Evolutionary conservation across 2,113 vertebrate genomes (phyloP).

Genomic region (Corythoichthys haematopterus): DNA sequence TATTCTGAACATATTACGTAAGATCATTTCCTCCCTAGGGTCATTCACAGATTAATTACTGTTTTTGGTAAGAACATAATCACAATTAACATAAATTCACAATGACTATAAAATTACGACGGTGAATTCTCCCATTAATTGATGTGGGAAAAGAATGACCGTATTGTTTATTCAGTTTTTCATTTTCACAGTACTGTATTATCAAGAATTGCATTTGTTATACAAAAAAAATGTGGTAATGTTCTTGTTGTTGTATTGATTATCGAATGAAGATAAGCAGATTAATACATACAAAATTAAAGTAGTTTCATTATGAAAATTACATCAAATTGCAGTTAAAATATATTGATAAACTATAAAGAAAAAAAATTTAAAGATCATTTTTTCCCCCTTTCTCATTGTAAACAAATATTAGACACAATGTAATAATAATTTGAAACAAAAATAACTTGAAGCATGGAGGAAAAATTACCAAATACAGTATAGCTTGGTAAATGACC

Average conservation of each 20-base stretch:
- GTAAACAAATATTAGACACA: background rate
- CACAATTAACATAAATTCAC: background rate
- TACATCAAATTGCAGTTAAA: no score
- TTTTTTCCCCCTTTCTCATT: no score
- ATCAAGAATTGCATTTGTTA: background rate
- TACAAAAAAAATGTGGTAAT: background rate
- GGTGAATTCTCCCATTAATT: background rate
- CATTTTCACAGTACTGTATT: background rate
- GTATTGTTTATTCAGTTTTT: background rate
- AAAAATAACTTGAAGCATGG: no score
- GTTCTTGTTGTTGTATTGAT: background rate
- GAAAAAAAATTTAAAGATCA: no score
- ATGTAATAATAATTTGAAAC: no score
- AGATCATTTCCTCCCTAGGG: background rate
- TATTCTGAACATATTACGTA: constrained; percentile 20
- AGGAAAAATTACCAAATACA: no score
- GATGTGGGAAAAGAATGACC: background rate
- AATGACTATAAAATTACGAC: background rate
- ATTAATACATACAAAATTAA: background rate
- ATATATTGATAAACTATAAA: no score
- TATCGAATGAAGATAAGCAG: background rate
- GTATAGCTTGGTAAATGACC: no score
- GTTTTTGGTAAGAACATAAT: background rate
- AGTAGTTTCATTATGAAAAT: no score
- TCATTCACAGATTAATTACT: background rate